Evolutionary conservation across 2,888 invertebrate genomes (phyloP), one percentile per base, ranked within the genome.

Genomic region (Diplolepis rosae): DNA sequence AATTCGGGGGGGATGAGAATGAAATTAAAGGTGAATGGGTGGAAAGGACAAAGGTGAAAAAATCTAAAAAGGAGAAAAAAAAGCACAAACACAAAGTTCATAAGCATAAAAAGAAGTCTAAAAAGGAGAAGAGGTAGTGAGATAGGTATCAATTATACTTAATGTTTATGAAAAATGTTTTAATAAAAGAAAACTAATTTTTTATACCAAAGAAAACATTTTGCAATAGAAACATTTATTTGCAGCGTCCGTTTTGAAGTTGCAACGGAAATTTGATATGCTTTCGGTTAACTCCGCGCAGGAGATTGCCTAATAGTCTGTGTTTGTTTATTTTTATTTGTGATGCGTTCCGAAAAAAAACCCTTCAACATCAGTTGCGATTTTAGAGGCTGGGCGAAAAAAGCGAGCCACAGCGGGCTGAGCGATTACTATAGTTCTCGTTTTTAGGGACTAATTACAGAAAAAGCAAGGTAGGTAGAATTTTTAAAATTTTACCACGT

Each of bases 191-290:
- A 11, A 50, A 50, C 18, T 24, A 18, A 13, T 24, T 51, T 13
- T 51, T 51, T 18, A 18, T 11, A 54, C 7, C 2, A 22, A 56
- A 32, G 27, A 4, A 13, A 5, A 54, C 13, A 61, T 22, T 77
- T 77, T 84, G 84, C 84, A 85, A 86, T 87, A 86, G 85, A 87
- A 87, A 87, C 87, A 86, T 87, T 87, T 86, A 87, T 87, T 87
- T 77, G 81, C 84, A 84, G 83, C 82, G 79, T 83, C 82, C 83
- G 80, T 80, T 79, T 79, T 79, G 72, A 77, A 85, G 84, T 75
- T 84, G 84, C 83, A 85, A 85, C 84, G 81, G 81, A 78, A 80
- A 82, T 83, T 82, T 83, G 82, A 84, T 84, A 83, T 80, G 81
- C 78, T 83, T 83, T 82, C 70, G 65, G 70, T 67, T 68, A 65